Evolutionary conservation across 2,888 invertebrate species (phyloP), one percentile per base, ranked within the genome.

Genomic region (Oxystoma pomonae): DNA sequence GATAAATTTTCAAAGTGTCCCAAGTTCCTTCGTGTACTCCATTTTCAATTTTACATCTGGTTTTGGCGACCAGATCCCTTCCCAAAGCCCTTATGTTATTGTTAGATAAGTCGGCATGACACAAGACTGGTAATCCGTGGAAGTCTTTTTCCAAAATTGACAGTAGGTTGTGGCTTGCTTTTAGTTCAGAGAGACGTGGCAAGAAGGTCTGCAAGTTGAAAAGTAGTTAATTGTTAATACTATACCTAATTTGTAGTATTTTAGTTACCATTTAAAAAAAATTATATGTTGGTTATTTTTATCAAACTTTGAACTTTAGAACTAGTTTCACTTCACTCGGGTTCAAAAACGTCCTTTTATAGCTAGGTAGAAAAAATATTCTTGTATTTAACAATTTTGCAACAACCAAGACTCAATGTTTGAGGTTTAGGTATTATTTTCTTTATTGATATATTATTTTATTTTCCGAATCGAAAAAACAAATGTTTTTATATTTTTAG

Each of bases 101-200:
- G 74, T 88, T 85, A 1, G 90, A 90, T 55, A 94, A 81, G 78
- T 93, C 91, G 1, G 91, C 92, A 77, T 88, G 86, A 75, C 93
- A 94, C 7, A 94, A 83, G 1, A 89, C 87, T 0, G 93, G 92
- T 66, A 93, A 81, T 1, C 92, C 92, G 71, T 92, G 90, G 78
- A 93, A 92, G 77, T 93, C 93, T 73, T 88, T 87, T 66, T 91
- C 90, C 71, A 93, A 81, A 56, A 85, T 81, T 1, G 88, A 89
- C 58, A 94, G 83, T 68, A 88, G 87, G 76, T 94, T 94, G 76
- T 90, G 86, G 61, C 90, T 89, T 1, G 90, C 92, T 69, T 89
- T 85, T 62, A 94, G 78, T 72, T 90, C 88, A 77, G 90, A 90
- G 69, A 94, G 78, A 50, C 88, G 86, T 18, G 91, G 91, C 70